Evolutionary conservation across 2,113 vertebrate genomes (phyloP).

Genomic region (Urocynchramus pylzowi): DNA sequence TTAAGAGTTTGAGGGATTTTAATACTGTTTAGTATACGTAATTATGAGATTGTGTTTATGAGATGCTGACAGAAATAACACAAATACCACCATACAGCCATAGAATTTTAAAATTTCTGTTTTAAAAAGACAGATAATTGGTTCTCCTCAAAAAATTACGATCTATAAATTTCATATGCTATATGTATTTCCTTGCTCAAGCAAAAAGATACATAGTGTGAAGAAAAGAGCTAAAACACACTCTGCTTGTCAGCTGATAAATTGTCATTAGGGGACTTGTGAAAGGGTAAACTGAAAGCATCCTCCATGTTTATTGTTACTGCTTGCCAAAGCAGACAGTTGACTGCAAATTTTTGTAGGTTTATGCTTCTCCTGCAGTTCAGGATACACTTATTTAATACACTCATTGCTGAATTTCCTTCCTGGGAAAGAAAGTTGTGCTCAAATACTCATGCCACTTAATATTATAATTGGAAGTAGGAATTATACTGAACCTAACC

Average conservation of each 20-base stretch:
- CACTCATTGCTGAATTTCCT: neutral
- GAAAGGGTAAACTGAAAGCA: neutral
- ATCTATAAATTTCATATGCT: neutral
- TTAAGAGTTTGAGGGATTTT: neutral
- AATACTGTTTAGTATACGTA: neutral
- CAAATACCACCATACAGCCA: neutral
- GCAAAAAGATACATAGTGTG: neutral
- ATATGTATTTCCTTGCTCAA: neutral
- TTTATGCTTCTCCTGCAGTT: neutral
- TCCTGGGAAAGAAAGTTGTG: neutral
- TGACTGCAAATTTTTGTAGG: neutral
- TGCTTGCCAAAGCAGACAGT: neutral
- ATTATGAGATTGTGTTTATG: neutral
- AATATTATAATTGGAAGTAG: neutral
- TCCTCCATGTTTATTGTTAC: neutral
- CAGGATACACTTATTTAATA: too few species aligned
- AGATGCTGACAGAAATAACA: neutral
- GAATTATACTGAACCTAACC: neutral
- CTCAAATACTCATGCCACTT: neutral
- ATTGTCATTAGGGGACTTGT: neutral
- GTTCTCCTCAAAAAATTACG: neutral
- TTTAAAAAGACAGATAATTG: neutral
- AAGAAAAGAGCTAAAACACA: neutral
- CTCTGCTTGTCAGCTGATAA: neutral
- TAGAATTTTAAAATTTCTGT: neutral